These are phyloP conservation scores for Sylvietta virens DNA, from an alignment of 2,113 vertebrate species.

Conservation along the genomic window DNA sequence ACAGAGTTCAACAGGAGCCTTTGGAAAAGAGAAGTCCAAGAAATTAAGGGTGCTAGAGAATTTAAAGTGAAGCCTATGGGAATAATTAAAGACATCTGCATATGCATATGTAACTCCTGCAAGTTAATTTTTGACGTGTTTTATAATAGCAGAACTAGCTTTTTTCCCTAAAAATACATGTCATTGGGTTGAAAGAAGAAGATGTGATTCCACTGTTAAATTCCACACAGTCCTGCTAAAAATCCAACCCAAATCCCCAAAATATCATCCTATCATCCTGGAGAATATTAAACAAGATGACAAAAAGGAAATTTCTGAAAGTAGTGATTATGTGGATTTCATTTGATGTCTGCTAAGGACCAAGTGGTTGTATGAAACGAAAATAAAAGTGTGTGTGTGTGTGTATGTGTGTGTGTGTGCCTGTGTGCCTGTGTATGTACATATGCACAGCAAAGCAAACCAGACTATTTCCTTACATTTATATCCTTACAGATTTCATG, in stretches of 20 bases:
- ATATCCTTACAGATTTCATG: not conserved
- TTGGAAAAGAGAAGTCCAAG: not conserved
- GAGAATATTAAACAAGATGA: not conserved
- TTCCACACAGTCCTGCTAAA: not conserved
- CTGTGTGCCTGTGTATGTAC: not conserved
- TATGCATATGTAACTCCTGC: not conserved
- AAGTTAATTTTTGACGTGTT: not conserved
- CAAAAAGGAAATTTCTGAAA: not conserved
- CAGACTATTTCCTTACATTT: not conserved
- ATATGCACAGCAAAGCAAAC: not conserved
- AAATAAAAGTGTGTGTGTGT: not conserved
- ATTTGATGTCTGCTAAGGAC: not conserved
- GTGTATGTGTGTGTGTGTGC: not conserved
- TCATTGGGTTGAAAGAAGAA: not conserved
- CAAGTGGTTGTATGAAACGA: not conserved
- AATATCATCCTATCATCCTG: not conserved
- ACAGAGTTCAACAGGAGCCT: not conserved
- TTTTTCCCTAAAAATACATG: not conserved
- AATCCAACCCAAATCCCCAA: not conserved
- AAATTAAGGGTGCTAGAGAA: not conserved
- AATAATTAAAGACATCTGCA: not conserved
- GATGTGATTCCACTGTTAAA: not conserved
- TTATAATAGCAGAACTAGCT: not conserved
- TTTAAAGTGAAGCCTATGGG: not conserved
- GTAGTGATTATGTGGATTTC: not conserved